Evolutionary conservation across 92 coral and sea anemone species (phyloP), one percentile per base, ranked within the genome.

Genomic region (Phenganax stokvisi): DNA sequence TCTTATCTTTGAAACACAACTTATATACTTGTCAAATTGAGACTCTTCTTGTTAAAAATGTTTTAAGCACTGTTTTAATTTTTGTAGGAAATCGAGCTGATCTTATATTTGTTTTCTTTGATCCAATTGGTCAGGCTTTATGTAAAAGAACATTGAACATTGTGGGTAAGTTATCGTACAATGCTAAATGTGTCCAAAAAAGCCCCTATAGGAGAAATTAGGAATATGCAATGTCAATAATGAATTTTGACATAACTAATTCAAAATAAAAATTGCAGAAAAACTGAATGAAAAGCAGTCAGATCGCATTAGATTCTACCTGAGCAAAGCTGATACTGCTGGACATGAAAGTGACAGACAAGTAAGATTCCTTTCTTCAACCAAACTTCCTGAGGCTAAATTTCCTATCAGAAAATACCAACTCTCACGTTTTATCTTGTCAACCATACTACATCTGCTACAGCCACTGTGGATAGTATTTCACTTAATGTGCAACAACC

Each of bases 91-190:
- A 90, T 80, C 78, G 92, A 86, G 96, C 99, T 25, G 99, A 96
- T 78, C 84, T 96, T 0, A 96, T 96, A 82, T 96, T 96, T 90
- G 99, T 96, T 72, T 96, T 92, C 88, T 96, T 96, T 90, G 99
- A 96, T 72, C 99, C 99, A 55, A 96, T 96, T 90, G 99, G 99
- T 56, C 99, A 96, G 87, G 99, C 99, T 11, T 88, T 96, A 58
- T 96, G 99, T 75, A 96, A 96, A 86, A 83, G 99, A 82, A 96
- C 99, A 6, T 81, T 30, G 53, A 44, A 51, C 0, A 29, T 58
- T 7, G 27, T 71, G 6, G 99, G 99, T 96, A 86, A 59, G 97
- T 79, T 2, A 37, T 37, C 5, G 47, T 37, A 37, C 47, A 37
- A 1, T 37, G 47, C 5, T 37, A 20, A 20, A 37, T 5, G 47